A percentile compares a stretch with the other conserved stretches of the same genome.
Conservation (phyloP, 1,140 invertebrate genomes). For the Drosophila neocordata region DNA sequence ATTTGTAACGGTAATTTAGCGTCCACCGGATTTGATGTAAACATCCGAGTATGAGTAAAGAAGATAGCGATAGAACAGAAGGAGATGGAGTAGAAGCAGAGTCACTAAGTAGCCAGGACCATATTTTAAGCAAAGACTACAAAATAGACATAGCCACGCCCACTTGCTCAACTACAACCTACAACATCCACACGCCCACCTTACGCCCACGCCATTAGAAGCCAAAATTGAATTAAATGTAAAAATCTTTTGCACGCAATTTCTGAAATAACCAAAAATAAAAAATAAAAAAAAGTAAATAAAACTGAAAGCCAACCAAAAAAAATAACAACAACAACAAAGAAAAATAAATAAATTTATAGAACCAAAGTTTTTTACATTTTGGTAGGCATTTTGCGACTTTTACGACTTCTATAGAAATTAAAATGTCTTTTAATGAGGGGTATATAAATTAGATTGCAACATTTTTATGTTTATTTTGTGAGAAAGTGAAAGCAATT, state of each 20-base stretch:
- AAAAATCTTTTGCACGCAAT: constrained; percentile 64
- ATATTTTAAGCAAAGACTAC: constrained; percentile 56
- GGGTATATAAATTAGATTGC: constrained; percentile 55
- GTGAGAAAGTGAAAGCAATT: constrained; percentile 18
- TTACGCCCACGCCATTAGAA: constrained; percentile 33
- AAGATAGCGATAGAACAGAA: neutral
- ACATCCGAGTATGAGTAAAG: constrained; percentile 2
- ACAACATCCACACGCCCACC: constrained; percentile 7
- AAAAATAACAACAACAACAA: constrained; percentile 41
- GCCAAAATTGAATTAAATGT: constrained; percentile 79
- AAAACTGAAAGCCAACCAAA: constrained; percentile 26
- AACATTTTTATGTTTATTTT: constrained; percentile 58
- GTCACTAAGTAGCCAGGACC: constrained; percentile 45
- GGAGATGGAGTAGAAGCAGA: constrained; percentile 1
- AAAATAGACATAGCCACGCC: constrained; percentile 53
- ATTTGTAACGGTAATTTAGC: constrained; percentile 65
- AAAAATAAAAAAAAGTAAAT: neutral
- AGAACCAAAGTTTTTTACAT: constrained; percentile 17
- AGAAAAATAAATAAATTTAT: constrained; percentile 57
- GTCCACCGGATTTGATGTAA: constrained; percentile 39
- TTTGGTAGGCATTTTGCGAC: constrained; percentile 4
- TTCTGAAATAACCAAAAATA: constrained; percentile 10
- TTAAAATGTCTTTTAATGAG: constrained; percentile 60
- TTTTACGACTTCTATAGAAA: constrained; percentile 60
- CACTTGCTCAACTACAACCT: constrained; percentile 23